A percentile compares a stretch with the other conserved stretches of the same genome.
Evolutionary conservation across 2,888 invertebrate genomes (phyloP).

Genomic region (Drepanosiphum platanoidis): DNA sequence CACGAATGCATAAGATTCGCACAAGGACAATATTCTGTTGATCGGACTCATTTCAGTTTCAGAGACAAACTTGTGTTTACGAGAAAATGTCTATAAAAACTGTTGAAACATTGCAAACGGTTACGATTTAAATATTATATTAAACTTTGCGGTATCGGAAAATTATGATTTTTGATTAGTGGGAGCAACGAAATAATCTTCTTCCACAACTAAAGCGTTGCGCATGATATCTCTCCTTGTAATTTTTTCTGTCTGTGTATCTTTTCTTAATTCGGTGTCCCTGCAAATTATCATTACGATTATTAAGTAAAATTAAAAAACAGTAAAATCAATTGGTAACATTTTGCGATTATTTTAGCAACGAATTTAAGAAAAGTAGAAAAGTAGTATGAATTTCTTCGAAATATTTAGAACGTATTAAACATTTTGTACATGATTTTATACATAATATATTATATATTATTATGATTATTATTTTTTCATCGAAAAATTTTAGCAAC

Average conservation of each 20-base stretch:
- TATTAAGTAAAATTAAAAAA: not conserved
- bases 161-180: slow-evolving; percentile 69
- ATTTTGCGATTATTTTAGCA: too few relatives aligned
- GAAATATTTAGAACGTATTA: not conserved
- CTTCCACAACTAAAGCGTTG: slow-evolving; percentile 81
- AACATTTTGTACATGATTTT: too few relatives aligned
- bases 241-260: slow-evolving; percentile 77
- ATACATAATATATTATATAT: not conserved
- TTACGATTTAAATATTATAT: slow-evolving; percentile 30
- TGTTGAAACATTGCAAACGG: slow-evolving; percentile 66
- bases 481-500: not conserved
- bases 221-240: slow-evolving; percentile 76
- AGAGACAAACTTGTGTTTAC: not conserved
- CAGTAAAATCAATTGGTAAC: too few relatives aligned
- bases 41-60: slow-evolving; percentile 45
- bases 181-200: slow-evolving; percentile 92
- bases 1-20: slow-evolving; percentile 64
- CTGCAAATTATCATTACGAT: slow-evolving; percentile 58
- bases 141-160: too few relatives aligned
- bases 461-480: not conserved
- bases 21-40: slow-evolving; percentile 64
- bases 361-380: too few relatives aligned
- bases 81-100: not conserved
- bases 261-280: slow-evolving; percentile 69
- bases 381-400: too few relatives aligned